phyloP scores from a whole-genome alignment of 2,797 vertebrate species.

The Pseudochirops cupreus region DNA sequence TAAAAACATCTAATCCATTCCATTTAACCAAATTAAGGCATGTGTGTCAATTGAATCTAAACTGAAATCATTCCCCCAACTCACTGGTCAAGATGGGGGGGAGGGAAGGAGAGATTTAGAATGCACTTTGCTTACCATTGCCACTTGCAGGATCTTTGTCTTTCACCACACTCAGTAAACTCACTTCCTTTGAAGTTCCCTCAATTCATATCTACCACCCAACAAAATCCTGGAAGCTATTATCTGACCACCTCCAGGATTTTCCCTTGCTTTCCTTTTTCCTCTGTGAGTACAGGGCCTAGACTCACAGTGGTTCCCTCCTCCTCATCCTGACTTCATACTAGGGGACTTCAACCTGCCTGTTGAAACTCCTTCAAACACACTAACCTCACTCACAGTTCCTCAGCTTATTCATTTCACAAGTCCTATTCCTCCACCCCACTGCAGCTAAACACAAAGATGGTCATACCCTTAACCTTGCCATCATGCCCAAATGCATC shows the following conservation, averaged over 20 bases:
- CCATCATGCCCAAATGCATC: background rate
- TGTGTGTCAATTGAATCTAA: background rate
- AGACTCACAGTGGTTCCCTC: background rate
- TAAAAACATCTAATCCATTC: slow-evolving; percentile 57
- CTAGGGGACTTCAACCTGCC: background rate
- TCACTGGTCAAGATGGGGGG: background rate
- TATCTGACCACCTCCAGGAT: background rate
- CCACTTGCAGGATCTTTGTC: too few relatives aligned
- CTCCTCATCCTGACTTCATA: background rate
- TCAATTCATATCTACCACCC: background rate
- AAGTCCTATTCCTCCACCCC: background rate
- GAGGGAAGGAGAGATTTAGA: background rate
- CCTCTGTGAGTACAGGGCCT: background rate
- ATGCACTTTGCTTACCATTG: background rate
- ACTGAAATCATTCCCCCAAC: background rate
- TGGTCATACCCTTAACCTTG: background rate
- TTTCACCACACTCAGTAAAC: background rate
- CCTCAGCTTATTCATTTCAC: background rate
- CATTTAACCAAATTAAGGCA: background rate
- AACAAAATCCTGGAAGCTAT: background rate
- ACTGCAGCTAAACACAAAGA: background rate
- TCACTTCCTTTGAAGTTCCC: background rate
- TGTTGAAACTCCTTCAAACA: background rate
- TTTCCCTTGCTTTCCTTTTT: background rate
- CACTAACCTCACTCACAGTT: background rate